Conservation (phyloP, 2,888 invertebrate genomes). For the Stratiomys singularior region DNA sequence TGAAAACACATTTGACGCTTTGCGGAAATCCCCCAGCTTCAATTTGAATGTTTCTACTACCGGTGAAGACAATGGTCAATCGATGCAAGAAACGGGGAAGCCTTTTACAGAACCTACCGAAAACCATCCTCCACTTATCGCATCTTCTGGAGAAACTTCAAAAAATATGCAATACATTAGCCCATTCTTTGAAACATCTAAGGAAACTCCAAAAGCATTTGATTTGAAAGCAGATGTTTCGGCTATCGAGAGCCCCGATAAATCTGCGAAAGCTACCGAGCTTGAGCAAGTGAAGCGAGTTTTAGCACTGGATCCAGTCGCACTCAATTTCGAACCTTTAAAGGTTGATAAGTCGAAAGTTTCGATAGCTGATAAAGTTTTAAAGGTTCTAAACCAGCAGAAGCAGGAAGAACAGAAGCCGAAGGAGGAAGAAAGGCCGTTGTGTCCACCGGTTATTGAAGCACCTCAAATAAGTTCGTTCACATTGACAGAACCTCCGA, state of each 20-base stretch:
- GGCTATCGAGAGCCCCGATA: constrained; percentile 56
- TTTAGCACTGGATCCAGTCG: constrained; percentile 59
- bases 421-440: constrained; percentile 64
- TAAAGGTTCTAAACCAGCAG: constrained; percentile 70
- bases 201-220: constrained; percentile 57
- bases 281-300: constrained; percentile 63
- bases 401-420: constrained; percentile 68
- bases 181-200: constrained; percentile 62
- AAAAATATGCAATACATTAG: constrained; percentile 53
- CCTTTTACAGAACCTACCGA: constrained; percentile 56
- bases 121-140: constrained; percentile 31
- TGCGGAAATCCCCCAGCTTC: constrained; percentile 64
- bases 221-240: constrained; percentile 60
- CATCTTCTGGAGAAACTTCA: constrained; percentile 33
- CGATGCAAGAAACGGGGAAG: constrained; percentile 62
- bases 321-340: constrained; percentile 61
- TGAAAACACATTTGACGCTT: constrained; percentile 66
- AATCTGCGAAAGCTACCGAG: constrained; percentile 59
- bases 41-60: constrained; percentile 60
- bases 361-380: constrained; percentile 72
- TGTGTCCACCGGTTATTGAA: constrained; percentile 34
- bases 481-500: constrained; percentile 57
- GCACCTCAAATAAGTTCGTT: constrained; percentile 38
- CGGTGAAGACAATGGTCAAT: constrained; percentile 62
- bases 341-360: constrained; percentile 64